Percentiles rank a stretch among this genome's conserved stretches.
phyloP scores from a whole-genome alignment of 1,140 invertebrate genomes.

The Heliconius hewitsoni region DNA sequence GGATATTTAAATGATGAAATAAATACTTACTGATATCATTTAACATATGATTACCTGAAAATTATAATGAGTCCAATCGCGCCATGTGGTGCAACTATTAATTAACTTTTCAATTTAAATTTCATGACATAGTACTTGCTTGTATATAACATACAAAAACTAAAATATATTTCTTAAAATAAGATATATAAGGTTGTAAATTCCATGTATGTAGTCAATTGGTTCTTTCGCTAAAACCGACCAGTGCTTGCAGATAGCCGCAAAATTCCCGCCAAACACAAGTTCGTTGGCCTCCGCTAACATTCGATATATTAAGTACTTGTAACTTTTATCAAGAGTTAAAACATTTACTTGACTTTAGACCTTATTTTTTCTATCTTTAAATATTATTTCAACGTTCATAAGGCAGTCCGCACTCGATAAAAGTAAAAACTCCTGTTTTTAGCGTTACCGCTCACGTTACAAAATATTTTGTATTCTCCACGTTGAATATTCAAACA shows the following conservation, averaged over 20 bases:
- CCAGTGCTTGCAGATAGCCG: conserved; percentile 41
- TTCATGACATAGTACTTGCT: not conserved
- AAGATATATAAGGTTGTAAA: not conserved
- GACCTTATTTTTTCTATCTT: conserved; percentile 14
- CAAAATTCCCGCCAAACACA: conserved; percentile 65
- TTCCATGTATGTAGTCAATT: not conserved
- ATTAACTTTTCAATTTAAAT: not conserved
- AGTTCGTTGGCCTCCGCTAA: conserved; percentile 56
- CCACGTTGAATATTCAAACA: conserved; percentile 47
- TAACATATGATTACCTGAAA: not conserved
- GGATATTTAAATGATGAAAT: not conserved
- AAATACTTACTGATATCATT: not conserved
- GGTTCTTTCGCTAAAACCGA: not conserved
- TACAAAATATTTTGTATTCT: conserved; percentile 55
- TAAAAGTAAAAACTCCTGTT: conserved; percentile 76
- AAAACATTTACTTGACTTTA: conserved; percentile 14
- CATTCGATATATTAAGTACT: conserved; percentile 33
- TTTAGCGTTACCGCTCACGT: conserved; percentile 56
- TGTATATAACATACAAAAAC: not conserved
- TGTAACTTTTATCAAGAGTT: conserved; percentile 27
- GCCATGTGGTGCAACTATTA: not conserved
- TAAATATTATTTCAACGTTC: conserved; percentile 15
- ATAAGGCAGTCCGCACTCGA: conserved; percentile 48
- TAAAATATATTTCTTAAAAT: not conserved
- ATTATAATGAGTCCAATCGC: not conserved